Percentiles rank a stretch among this genome's conserved stretches.
Conservation (phyloP, 1,140 invertebrate genomes). For the Saxidomus purpurata region DNA sequence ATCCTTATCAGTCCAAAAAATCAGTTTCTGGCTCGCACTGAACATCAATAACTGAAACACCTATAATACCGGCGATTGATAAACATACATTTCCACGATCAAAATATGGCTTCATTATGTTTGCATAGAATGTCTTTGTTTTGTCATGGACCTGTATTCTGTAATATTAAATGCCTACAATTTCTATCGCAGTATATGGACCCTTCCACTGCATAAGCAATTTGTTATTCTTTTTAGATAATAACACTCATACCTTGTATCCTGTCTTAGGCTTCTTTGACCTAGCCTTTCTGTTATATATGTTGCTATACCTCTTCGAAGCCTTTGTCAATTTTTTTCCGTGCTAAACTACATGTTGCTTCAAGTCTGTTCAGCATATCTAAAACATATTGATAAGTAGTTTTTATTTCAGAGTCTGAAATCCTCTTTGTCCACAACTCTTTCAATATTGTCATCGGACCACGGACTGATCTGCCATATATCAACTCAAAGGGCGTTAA, state of each 20-base stretch:
- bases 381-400: conserved; percentile 71
- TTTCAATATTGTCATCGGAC: conserved; percentile 70
- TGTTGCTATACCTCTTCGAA: not conserved
- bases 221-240: conserved; percentile 58
- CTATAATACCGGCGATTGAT: not conserved
- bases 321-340: conserved; percentile 25
- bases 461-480: conserved; percentile 74
- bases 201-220: conserved; percentile 62
- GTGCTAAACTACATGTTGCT: conserved; percentile 57
- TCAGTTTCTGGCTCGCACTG: not conserved
- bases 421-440: conserved; percentile 74
- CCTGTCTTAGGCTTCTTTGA: conserved; percentile 38
- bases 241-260: conserved; percentile 59
- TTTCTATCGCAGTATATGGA: conserved; percentile 27
- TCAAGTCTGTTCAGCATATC: conserved; percentile 66
- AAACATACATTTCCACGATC: not conserved
- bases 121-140: conserved; percentile 61
- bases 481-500: conserved; percentile 76
- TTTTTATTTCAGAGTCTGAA: conserved; percentile 64
- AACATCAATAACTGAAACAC: not conserved
- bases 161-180: conserved; percentile 37
- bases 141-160: conserved; percentile 52
- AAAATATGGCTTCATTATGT: conserved; percentile 63
- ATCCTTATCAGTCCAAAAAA: too few relatives aligned
- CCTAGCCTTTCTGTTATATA: conserved; percentile 55